Evolutionary conservation across 2,797 vertebrate genomes (phyloP).

Genomic region (Malacoraja senta): DNA sequence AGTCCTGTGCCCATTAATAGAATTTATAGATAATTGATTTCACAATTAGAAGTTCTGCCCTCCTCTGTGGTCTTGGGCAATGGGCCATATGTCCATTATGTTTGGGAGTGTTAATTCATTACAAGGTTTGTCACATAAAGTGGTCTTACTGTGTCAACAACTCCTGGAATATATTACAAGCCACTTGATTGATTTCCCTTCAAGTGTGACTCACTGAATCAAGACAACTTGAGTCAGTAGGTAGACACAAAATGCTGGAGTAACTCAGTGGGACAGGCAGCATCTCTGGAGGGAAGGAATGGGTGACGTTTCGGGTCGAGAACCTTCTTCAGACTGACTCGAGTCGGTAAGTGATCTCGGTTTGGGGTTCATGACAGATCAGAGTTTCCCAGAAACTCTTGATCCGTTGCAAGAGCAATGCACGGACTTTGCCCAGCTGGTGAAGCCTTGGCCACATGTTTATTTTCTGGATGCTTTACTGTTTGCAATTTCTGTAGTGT

Average conservation of each 20-base stretch:
- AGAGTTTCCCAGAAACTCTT: neutral
- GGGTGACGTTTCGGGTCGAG: too few relatives aligned
- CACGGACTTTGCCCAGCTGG: neutral
- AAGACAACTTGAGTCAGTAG: neutral
- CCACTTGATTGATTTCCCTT: neutral
- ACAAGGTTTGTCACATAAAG: neutral
- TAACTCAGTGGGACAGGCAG: too few relatives aligned
- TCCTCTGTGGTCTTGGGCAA: neutral
- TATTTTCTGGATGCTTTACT: neutral
- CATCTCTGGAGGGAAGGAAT: too few relatives aligned
- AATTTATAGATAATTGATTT: neutral
- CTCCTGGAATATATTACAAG: neutral
- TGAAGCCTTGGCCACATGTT: neutral
- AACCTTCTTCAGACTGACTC: neutral
- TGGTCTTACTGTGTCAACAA: neutral
- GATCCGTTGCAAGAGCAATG: neutral
- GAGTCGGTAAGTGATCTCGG: neutral
- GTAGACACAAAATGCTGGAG: too few relatives aligned
- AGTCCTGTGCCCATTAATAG: neutral
- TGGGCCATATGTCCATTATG: neutral
- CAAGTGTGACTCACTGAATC: neutral
- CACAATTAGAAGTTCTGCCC: neutral
- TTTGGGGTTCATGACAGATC: neutral
- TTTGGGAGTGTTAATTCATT: neutral
- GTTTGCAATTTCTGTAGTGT: neutral